phyloP scores from a whole-genome alignment of 2,888 invertebrate species.

The Brenthis ino region DNA sequence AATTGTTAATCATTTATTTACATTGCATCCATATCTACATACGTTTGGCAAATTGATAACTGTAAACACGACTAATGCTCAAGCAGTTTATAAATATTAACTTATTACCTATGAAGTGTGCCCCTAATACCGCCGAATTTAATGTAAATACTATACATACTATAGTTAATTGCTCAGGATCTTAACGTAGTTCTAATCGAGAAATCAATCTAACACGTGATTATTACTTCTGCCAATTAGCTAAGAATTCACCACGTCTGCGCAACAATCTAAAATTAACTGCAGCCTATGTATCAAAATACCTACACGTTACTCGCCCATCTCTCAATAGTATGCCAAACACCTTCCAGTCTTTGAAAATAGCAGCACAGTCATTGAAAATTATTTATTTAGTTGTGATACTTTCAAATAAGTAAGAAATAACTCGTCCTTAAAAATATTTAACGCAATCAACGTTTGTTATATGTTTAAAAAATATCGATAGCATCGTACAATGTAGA shows the following conservation, averaged over 20 bases:
- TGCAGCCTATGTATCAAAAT: slow-evolving; percentile 82
- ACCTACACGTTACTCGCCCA: slow-evolving; percentile 79
- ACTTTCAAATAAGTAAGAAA: slow-evolving; percentile 12
- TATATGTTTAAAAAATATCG: not conserved
- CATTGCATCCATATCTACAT: slow-evolving; percentile 48
- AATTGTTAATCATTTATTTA: slow-evolving; percentile 77
- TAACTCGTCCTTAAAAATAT: not conserved
- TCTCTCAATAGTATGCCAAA: slow-evolving; percentile 82
- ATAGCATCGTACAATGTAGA: not conserved
- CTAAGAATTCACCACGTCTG: slow-evolving; percentile 80
- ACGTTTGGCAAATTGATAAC: slow-evolving; percentile 8
- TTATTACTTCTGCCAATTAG: slow-evolving; percentile 80
- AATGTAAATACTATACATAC: no score
- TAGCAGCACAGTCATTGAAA: slow-evolving; percentile 66
- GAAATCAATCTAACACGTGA: slow-evolving; percentile 62
- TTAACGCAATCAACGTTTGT: not conserved
- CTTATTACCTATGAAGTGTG: not conserved
- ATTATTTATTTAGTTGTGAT: slow-evolving; percentile 61
- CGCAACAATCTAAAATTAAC: slow-evolving; percentile 82
- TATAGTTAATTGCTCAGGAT: not conserved
- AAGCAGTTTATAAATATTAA: not conserved
- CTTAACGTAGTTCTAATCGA: slow-evolving; percentile 32
- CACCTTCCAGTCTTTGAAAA: slow-evolving; percentile 81
- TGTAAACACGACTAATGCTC: slow-evolving; percentile 5
- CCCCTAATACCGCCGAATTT: no score